A percentile compares a stretch with the other conserved stretches of the same genome.
Conservation (phyloP, 2,888 invertebrate genomes). For the Hemithea aestivaria region DNA sequence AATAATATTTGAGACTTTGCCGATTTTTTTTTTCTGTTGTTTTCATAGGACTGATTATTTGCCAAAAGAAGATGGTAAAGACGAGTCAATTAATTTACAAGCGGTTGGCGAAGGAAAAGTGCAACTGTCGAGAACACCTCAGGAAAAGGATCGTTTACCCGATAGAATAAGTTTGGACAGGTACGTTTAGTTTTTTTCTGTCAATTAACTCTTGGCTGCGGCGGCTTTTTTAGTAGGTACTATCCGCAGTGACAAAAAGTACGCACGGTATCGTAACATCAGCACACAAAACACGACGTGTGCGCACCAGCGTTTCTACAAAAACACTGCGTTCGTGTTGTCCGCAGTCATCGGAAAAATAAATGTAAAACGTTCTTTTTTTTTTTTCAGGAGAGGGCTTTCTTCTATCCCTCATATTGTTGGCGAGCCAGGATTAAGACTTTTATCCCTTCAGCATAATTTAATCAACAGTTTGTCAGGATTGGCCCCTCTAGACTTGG, state of each 20-base stretch:
- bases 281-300: too few species aligned
- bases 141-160: constrained; percentile 90
- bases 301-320: too few species aligned
- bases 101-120: constrained; percentile 82
- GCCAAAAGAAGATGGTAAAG: constrained; percentile 55
- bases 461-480: constrained; percentile 87
- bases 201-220: too few species aligned
- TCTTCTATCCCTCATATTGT: constrained; percentile 90
- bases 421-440: constrained; percentile 87
- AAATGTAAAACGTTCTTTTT: too few species aligned
- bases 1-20: not conserved
- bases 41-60: constrained; percentile 31
- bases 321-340: too few species aligned
- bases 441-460: constrained; percentile 96
- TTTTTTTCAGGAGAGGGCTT: constrained; percentile 83
- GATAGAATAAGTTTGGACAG: constrained; percentile 93
- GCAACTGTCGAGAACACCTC: constrained; percentile 83
- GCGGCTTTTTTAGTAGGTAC: too few species aligned
- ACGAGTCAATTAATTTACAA: constrained; percentile 71
- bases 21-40: constrained; percentile 14
- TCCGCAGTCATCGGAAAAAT: too few species aligned
- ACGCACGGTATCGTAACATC: too few species aligned
- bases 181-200: constrained; percentile 40
- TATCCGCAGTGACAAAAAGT: too few species aligned
- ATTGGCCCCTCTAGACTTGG: constrained; percentile 75